phyloP scores from a whole-genome alignment of 2,888 invertebrate genomes.

The Timandra comae region DNA sequence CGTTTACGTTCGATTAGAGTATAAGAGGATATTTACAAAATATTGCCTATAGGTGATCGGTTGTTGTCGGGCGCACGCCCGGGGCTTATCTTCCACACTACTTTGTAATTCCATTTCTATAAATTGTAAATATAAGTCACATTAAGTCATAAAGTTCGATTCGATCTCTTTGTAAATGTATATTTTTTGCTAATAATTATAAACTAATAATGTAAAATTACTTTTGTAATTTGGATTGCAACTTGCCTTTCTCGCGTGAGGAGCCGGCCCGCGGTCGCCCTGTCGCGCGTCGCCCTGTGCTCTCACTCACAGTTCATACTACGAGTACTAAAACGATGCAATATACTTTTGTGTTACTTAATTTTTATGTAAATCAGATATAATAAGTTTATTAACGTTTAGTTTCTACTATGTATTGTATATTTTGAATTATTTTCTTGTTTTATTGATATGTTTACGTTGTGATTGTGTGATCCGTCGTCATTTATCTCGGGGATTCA shows the following conservation, averaged over 20 bases:
- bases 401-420: slow-evolving; percentile 56
- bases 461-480: slow-evolving; percentile 49
- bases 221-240: slow-evolving; percentile 32
- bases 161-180: slow-evolving; percentile 77
- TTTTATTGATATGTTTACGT: slow-evolving; percentile 36
- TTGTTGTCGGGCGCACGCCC: slow-evolving; percentile 33
- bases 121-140: slow-evolving; percentile 73
- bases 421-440: slow-evolving; percentile 55
- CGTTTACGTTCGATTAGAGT: slow-evolving; percentile 71
- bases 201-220: slow-evolving; percentile 31
- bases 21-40: slow-evolving; percentile 73
- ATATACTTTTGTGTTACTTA: slow-evolving; percentile 70
- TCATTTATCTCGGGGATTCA: slow-evolving; percentile 71
- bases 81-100: slow-evolving; percentile 69
- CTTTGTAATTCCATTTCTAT: slow-evolving; percentile 73
- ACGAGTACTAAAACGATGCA: slow-evolving; percentile 52
- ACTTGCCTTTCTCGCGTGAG: slow-evolving; percentile 38
- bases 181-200: slow-evolving; percentile 67
- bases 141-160: slow-evolving; percentile 72
- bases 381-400: slow-evolving; percentile 48
- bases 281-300: not conserved
- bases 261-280: slow-evolving; percentile 17
- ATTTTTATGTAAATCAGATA: slow-evolving; percentile 67
- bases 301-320: not conserved
- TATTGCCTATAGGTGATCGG: slow-evolving; percentile 72